These are phyloP conservation scores for Spinus olivaceus DNA, from an alignment of 2,797 vertebrate genomes.

Conservation along the genomic window DNA sequence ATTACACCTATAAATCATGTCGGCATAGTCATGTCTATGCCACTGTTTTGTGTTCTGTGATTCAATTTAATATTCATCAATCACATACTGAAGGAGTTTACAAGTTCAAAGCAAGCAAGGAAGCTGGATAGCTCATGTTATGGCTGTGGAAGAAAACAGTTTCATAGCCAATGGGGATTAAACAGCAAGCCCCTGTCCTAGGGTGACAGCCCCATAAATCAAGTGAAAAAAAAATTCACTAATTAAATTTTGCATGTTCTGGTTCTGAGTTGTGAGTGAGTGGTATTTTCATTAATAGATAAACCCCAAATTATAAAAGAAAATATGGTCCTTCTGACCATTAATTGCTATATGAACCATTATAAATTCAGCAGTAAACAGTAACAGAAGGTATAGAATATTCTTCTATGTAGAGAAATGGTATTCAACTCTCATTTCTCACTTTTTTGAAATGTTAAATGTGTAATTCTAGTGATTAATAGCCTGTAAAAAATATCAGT, in stretches of 20 bases:
- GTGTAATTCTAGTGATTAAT: background rate
- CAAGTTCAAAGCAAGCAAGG: background rate
- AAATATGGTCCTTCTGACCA: background rate
- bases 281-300: background rate
- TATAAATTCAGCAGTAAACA: background rate
- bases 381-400: background rate
- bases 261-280: rapidly evolving
- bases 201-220: background rate
- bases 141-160: background rate
- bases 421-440: background rate
- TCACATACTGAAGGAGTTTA: background rate
- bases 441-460: background rate
- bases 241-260: background rate
- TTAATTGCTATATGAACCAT: background rate
- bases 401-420: background rate
- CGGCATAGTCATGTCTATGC: background rate
- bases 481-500: background rate
- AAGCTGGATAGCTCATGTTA: background rate
- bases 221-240: background rate
- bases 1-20: background rate
- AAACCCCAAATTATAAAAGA: background rate
- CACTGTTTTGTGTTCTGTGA: background rate
- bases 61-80: background rate
- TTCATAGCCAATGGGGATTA: background rate
- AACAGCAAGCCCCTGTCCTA: background rate